Conservation (phyloP, 2,113 vertebrate species). For the Sclerurus mexicanus region DNA sequence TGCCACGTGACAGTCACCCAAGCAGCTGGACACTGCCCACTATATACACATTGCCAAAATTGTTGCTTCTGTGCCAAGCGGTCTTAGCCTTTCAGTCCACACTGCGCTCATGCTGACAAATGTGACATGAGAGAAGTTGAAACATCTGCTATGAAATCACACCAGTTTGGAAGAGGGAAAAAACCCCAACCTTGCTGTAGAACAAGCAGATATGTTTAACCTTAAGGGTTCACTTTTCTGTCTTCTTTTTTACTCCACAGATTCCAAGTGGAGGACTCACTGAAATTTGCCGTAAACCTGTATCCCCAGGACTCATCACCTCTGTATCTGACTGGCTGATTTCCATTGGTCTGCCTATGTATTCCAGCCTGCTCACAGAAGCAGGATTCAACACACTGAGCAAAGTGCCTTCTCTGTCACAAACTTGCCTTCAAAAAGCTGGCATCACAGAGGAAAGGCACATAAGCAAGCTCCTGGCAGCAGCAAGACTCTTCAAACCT, state of each 20-base stretch:
- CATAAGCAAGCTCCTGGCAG: constrained; percentile 83
- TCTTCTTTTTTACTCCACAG: constrained; percentile 66
- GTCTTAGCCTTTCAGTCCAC: not conserved
- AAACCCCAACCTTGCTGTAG: not conserved
- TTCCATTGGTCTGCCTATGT: constrained; percentile 94
- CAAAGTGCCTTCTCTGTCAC: constrained; percentile 85
- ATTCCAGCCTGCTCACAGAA: constrained; percentile 75
- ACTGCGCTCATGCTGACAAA: not conserved
- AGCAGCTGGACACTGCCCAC: not conserved
- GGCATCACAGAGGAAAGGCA: constrained; percentile 90
- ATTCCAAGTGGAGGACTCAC: constrained; percentile 93
- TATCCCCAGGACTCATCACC: constrained; percentile 78
- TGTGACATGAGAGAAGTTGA: not conserved
- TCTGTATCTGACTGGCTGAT: constrained; percentile 90
- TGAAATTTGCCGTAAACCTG: constrained; percentile 89
- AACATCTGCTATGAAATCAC: not conserved
- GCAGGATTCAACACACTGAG: constrained; percentile 85
- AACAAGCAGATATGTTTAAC: not conserved
- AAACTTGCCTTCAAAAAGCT: constrained; percentile 81
- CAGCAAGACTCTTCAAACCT: constrained; percentile 81
- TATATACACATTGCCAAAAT: not conserved
- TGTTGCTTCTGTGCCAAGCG: not conserved
- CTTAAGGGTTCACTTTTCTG: not conserved
- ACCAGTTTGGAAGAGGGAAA: not conserved
- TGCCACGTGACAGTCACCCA: not conserved